A percentile compares a stretch with the other conserved stretches of the same genome.
Conservation (phyloP, 1,140 invertebrate genomes). For the Trichomalopsis sarcophagae region DNA sequence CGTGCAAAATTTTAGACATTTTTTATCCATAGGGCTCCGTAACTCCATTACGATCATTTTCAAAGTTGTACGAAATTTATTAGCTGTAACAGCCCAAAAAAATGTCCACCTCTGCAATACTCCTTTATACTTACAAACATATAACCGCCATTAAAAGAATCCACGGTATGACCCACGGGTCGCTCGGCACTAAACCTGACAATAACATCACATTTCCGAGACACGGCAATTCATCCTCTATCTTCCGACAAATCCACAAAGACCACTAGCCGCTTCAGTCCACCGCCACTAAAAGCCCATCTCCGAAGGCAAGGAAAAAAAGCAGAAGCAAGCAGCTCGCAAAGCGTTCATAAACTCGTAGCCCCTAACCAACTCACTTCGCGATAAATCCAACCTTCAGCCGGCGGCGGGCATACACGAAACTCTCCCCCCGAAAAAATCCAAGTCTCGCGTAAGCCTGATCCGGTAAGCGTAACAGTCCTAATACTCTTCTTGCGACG, state of each 20-base stretch:
- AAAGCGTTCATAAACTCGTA: neutral
- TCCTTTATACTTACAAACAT: too few species aligned
- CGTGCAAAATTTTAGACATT: too few species aligned
- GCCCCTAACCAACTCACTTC: neutral
- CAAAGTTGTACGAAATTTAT: too few species aligned
- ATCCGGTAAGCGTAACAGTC: slow-evolving; percentile 6
- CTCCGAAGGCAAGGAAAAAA: neutral
- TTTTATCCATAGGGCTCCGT: too few species aligned
- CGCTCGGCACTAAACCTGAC: neutral
- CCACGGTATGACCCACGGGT: neutral
- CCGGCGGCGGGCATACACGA: neutral
- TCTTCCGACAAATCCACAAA: neutral
- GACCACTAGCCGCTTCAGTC: neutral
- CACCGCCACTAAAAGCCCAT: too few species aligned
- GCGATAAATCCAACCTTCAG: neutral
- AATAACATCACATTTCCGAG: neutral
- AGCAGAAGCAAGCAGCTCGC: neutral
- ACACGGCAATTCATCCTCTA: neutral
- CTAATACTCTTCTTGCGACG: neutral
- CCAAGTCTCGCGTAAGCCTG: neutral
- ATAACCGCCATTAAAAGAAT: too few species aligned
- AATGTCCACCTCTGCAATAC: too few species aligned
- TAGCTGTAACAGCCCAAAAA: too few species aligned
- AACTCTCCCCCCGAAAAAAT: neutral
- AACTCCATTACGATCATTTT: too few species aligned